These are phyloP conservation scores for Danio choprae DNA, from an alignment of 2,797 vertebrate genomes.

Conservation along the genomic window DNA sequence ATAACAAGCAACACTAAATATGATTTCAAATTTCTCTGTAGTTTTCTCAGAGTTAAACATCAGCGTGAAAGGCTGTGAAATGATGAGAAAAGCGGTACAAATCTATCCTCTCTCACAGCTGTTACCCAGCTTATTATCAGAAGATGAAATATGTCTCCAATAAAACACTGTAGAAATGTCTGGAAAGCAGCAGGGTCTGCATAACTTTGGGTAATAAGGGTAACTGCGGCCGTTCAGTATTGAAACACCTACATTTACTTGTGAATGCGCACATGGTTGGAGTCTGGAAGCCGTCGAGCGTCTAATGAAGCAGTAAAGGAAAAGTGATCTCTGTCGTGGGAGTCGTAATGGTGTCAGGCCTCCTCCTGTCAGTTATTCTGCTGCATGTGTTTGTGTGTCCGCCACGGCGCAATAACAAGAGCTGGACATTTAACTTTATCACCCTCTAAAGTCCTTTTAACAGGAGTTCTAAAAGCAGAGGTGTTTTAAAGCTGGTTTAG, in stretches of 20 bases:
- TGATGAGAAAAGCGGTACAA: background rate
- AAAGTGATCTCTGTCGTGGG: conserved; percentile 28
- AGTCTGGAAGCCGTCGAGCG: conserved; percentile 14
- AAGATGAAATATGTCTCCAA: conserved; percentile 30
- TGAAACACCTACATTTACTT: conserved; percentile 21
- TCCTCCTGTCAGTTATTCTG: conserved; percentile 24
- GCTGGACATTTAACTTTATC: conserved; percentile 45
- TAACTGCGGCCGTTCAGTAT: background rate
- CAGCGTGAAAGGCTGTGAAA: background rate
- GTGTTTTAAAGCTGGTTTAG: conserved; percentile 24
- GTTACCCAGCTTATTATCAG: conserved; percentile 23
- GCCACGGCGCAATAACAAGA: conserved; percentile 27
- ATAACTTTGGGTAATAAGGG: conserved; percentile 27
- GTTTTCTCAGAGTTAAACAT: background rate
- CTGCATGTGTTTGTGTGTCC: background rate
- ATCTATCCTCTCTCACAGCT: conserved; percentile 5
- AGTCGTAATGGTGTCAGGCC: conserved; percentile 7
- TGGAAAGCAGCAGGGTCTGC: conserved; percentile 5
- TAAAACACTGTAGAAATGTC: conserved; percentile 12
- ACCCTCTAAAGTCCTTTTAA: conserved; percentile 32
- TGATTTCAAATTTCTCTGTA: background rate
- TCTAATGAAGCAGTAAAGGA: conserved; percentile 49
- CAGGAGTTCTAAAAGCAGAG: conserved; percentile 5
- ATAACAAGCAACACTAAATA: background rate
- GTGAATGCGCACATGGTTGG: conserved; percentile 1